Evolutionary conservation across 2,888 invertebrate genomes (phyloP), one percentile per base, ranked within the genome.

Genomic region (Pegoplata infirma): DNA sequence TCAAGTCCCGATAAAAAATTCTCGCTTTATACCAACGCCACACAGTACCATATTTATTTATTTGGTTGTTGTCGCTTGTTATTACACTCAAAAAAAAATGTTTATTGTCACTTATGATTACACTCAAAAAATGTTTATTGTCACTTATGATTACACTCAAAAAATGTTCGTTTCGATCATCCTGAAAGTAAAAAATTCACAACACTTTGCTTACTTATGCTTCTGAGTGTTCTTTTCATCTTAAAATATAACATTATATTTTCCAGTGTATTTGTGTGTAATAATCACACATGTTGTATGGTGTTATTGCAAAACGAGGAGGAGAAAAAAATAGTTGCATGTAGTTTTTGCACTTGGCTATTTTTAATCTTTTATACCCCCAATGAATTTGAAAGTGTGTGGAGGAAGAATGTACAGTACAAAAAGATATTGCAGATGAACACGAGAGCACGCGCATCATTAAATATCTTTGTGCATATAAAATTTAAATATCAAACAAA

Each of bases 331-430:
- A 67, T 64, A 67, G 21, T 47, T 32, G 36, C 12, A 56, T 47
- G 23, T 58, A 68, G 47, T 58, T 36, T 28, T 47, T 56, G 61
- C 49, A 56, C 63, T 68, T 49, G 68, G 68, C 68, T 75, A 75
- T 75, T 75, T 75, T 75, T 68, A 68, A 63, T 56, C 47, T 51
- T 46, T 55, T 47, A 46, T 75, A 75, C 68, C 75, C 68, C 75
- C 64, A 59, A 59, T 76, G 64, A 69, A 71, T 71, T 66, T 36
- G 32, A 49, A 49, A 51, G 46, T 56, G 56, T 67, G 56, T 56
- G 47, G 25, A 25, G 6, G 6, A n/a, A n/a, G n/a, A n/a, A n/a
- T n/a, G n/a, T n/a, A 25, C 67, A 49, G 10, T 51, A n/a, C 12
- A 25, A 23, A 47, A 53, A 21, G 16, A 40, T 23, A 51, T 56